Percentiles rank a stretch among this genome's conserved stretches.
phyloP scores from a whole-genome alignment of 2,888 invertebrate genomes.

The Oscheius myriophilus region DNA sequence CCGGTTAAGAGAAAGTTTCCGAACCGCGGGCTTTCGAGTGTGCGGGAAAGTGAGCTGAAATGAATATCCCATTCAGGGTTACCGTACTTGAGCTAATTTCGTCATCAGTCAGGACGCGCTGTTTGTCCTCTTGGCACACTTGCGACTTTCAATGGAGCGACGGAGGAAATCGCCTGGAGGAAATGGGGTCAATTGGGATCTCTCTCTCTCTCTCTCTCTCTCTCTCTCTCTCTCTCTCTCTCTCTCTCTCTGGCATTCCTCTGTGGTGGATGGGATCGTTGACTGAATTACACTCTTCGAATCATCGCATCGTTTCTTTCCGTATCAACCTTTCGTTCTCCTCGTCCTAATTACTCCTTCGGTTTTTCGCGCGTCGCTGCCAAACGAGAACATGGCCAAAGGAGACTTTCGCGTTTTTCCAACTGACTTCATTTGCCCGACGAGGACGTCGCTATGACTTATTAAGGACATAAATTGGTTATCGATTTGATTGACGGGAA shows the following conservation, averaged over 20 bases:
- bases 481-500: slow-evolving; percentile 10
- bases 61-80: slow-evolving; percentile 7
- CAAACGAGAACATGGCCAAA: neutral
- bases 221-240: neutral
- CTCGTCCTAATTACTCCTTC: slow-evolving; percentile 3
- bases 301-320: neutral
- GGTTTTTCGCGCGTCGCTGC: slow-evolving; percentile 10
- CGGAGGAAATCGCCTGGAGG: too few species aligned
- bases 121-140: neutral
- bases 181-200: too few species aligned
- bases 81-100: slow-evolving; percentile 29
- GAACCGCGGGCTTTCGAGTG: too few species aligned
- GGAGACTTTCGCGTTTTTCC: slow-evolving; percentile 1
- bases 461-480: slow-evolving; percentile 19
- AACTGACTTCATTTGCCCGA: neutral
- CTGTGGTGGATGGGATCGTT: too few species aligned
- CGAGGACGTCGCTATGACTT: neutral
- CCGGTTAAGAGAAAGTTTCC: too few species aligned
- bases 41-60: too few species aligned
- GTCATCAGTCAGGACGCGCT: slow-evolving; percentile 16
- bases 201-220: neutral
- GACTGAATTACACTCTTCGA: neutral
- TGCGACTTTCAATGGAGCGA: too few species aligned
- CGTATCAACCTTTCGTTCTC: slow-evolving; percentile 3
- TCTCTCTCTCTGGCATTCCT: neutral